phyloP scores from a whole-genome alignment of 1,140 invertebrate species.

The Probaryconus sp. region DNA sequence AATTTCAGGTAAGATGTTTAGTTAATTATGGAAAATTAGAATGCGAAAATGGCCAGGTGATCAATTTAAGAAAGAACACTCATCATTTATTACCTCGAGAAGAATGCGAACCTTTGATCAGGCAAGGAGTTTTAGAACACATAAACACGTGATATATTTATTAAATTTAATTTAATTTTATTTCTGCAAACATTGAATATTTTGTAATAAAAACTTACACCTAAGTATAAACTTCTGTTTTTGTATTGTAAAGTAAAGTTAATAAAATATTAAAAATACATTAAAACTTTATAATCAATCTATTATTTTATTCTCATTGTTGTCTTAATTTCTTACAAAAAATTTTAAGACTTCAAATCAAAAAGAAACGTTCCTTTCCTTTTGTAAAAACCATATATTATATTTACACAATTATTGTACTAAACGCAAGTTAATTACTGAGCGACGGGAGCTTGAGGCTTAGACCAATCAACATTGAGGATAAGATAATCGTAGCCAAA shows the following conservation, averaged over 20 bases:
- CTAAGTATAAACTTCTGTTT: too few species aligned
- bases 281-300: too few species aligned
- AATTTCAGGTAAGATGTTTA: conserved; percentile 87
- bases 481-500: conserved; percentile 99
- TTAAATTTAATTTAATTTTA: not conserved
- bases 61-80: conserved; percentile 94
- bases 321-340: too few species aligned
- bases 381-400: too few species aligned
- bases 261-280: too few species aligned
- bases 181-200: not conserved
- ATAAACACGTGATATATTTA: conserved; percentile 69
- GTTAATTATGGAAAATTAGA: conserved; percentile 96
- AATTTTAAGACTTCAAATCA: too few species aligned
- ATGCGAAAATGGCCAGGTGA: conserved; percentile 92
- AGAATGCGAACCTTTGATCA: conserved; percentile 93
- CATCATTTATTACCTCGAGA: conserved; percentile 92
- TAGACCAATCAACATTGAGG: conserved; percentile 99
- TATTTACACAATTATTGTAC: too few species aligned
- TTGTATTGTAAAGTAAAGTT: too few species aligned
- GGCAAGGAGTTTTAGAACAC: conserved; percentile 95
- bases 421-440: too few species aligned
- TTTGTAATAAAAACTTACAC: too few species aligned
- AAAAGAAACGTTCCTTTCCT: too few species aligned
- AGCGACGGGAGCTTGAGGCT: conserved; percentile 86
- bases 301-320: too few species aligned